Base-by-base conservation (phyloP, 2,797 vertebrate genomes). In the Enteromius thamalakanensis region DNA sequence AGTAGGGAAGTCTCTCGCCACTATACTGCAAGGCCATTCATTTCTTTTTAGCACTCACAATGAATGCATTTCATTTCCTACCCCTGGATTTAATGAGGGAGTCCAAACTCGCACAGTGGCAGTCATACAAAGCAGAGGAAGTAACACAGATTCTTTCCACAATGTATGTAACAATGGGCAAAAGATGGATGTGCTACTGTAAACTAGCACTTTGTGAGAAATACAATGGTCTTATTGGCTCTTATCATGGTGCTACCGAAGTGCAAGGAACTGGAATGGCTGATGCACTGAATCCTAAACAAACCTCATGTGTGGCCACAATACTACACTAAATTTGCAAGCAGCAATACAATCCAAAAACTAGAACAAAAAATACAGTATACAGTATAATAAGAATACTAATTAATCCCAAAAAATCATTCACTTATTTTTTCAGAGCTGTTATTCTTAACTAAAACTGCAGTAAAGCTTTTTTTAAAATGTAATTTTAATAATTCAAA, bases 1-100 rank as follows among this genome's bases (percentile, higher is more conserved):
- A 87, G 89, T 90, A 86, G 89, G 93, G 89, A 79, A 85, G 37
- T 69, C 71, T 84, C 85, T 87, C 81, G 64, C 40, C 75, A 64
- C 80, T 64, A 29, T 62, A 81, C 72, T 65, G 78, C 78, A 77
- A 84, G 72, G 58, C 79, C 74, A 80, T 86, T 76, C 74, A 84
- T 84, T 40, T 72, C 26, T 70, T 84, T 49, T 84, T 55, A 69
- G 55, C 71, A 69, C 72, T 83, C 65, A 71, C 85, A 84, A 84
- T 72, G 85, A 81, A 77, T 37, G 82, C 55, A 58, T 80, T 81
- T 86, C 12, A 84, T 80, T 86, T 80, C 71, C 72, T 80, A 67
- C 26, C 42, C 51, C 78, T 72, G 67, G 60, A 21, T 65, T 78
- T 77, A 78, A 78, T 72, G 78, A 84, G 85, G 58, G 37, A 80